Evolutionary conservation across 2,888 invertebrate genomes (phyloP), one percentile per base, ranked within the genome.

Genomic region (Neria commutata): DNA sequence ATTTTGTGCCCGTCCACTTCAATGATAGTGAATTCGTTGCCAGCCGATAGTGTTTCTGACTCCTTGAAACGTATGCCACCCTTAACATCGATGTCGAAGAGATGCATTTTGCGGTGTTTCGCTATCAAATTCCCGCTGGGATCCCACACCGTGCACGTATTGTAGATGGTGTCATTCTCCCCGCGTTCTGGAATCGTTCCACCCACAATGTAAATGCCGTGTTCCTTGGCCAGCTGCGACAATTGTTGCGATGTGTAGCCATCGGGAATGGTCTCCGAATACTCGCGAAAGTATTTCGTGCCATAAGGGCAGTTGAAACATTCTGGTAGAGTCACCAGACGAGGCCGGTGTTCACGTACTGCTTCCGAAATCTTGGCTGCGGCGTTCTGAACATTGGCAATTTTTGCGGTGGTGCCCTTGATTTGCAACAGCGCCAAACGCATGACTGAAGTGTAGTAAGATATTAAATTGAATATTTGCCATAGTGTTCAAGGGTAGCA

Each of bases 291-390:
- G 79, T 88, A 91, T 67, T 88, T 87, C 83, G 90, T 90, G 56
- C 96, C 97, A 81, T 97, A 97, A 0, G 97, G 97, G 16, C 92
- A 92, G 79, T 97, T 98, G 75, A 97, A 98, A 78, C 95, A 96
- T 82, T 98, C 98, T 0, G 92, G 91, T 5, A 92, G 78, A 0
- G 87, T 86, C 23, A 92, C 82, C 25, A 92, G 69, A 45, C 88
- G 84, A 0, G 91, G 89, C 11, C 85, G 83, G 52, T 85, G 82
- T 52, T 85, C 80, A 63, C 89, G 88, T 1, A 77, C 78, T 0
- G 67, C 74, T 62, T 87, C 84, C 59, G 86, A 84, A 57, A 97
- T 91, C 65, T 90, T 86, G 45, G 84, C 83, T 0, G 88, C 82
- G 0, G 94, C 95, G 68, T 87, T 86, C 24, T 85, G 81, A 16